A percentile compares a stretch with the other conserved stretches of the same genome.
Conservation (phyloP, 2,113 vertebrate species). For the Petrocephalus microphthalmus region DNA sequence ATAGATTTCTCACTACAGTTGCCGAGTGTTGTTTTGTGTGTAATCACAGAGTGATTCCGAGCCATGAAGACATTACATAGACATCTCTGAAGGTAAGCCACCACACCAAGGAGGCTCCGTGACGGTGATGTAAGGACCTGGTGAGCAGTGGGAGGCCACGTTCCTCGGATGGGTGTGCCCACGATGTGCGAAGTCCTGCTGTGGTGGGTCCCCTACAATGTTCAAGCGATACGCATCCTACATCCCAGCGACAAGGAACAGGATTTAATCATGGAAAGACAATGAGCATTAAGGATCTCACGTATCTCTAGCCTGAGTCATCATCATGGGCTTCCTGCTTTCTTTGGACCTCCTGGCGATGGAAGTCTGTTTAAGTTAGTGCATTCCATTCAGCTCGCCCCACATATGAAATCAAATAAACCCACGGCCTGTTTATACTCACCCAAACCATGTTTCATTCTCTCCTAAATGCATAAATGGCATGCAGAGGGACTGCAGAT, state of each 20-base stretch:
- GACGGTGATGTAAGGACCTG: not conserved
- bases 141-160: not conserved
- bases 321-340: not conserved
- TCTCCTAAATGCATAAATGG: not conserved
- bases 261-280: not conserved
- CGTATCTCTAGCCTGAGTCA: not conserved
- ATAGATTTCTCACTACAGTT: not conserved
- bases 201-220: not conserved
- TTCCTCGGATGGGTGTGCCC: not conserved
- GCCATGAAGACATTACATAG: not conserved
- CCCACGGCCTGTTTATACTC: not conserved
- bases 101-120: not conserved
- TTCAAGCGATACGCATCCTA: not conserved
- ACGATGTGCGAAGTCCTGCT: not conserved
- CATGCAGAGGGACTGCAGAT: not conserved
- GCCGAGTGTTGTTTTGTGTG: not conserved
- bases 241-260: not conserved
- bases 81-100: not conserved
- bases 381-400: not conserved
- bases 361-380: not conserved
- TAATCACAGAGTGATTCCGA: not conserved
- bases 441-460: not conserved
- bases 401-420: slow-evolving; percentile 21
- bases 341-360: not conserved
- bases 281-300: not conserved